Conservation (phyloP, 2,888 invertebrate species). For the Calephelis perditalis region DNA sequence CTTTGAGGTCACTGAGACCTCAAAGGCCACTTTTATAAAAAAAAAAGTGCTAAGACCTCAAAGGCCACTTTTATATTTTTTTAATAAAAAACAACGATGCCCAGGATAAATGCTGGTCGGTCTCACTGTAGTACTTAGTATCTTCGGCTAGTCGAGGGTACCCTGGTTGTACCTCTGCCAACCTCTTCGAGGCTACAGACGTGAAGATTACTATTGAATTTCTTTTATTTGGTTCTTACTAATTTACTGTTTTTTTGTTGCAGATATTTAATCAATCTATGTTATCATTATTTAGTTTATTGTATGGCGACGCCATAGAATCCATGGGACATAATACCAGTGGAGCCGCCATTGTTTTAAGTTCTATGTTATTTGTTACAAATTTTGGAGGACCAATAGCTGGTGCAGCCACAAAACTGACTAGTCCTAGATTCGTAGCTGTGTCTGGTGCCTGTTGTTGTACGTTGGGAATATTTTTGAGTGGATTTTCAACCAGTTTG, state of each 20-base stretch:
- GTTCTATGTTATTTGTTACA: slow-evolving; percentile 81
- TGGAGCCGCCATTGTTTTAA: slow-evolving; percentile 82
- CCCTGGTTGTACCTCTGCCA: too few species aligned
- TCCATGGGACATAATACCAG: slow-evolving; percentile 81
- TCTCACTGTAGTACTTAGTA: too few species aligned
- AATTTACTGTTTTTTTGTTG: slow-evolving; percentile 30
- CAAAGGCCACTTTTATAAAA: too few species aligned
- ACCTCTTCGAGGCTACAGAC: too few species aligned
- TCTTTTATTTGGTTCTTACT: too few species aligned
- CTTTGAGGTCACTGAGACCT: too few species aligned
- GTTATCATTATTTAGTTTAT: slow-evolving; percentile 82
- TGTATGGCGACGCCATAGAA: slow-evolving; percentile 81
- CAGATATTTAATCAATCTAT: slow-evolving; percentile 85
- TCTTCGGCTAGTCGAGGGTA: too few species aligned
- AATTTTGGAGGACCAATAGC: slow-evolving; percentile 84
- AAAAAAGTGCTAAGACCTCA: too few species aligned
- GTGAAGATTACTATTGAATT: too few species aligned
- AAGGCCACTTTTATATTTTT: too few species aligned
- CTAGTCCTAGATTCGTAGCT: slow-evolving; percentile 63
- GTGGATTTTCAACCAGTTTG: slow-evolving; percentile 65
- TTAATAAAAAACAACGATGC: too few species aligned
- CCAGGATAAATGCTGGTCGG: too few species aligned
- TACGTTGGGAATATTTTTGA: slow-evolving; percentile 62
- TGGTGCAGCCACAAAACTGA: slow-evolving; percentile 80
- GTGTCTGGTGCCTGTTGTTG: slow-evolving; percentile 58